A percentile compares a stretch with the other conserved stretches of the same genome.
phyloP scores from a whole-genome alignment of 2,888 invertebrate genomes.

The Neria commutata region DNA sequence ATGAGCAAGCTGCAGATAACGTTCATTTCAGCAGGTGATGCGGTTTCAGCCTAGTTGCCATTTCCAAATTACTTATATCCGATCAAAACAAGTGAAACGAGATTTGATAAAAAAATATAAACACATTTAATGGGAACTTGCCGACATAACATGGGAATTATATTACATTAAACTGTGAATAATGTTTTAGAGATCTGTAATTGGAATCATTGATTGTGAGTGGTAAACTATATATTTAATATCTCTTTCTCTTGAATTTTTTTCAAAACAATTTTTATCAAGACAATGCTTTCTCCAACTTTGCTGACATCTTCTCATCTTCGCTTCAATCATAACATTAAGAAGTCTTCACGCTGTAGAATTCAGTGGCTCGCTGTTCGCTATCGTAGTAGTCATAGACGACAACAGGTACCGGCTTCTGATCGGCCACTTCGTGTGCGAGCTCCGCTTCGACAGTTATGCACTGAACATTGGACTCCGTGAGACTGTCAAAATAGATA shows the following conservation, averaged over 20 bases:
- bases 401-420: constrained; percentile 81
- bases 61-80: too few relatives aligned
- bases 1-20: too few relatives aligned
- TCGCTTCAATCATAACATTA: constrained; percentile 82
- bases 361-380: constrained; percentile 48
- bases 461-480: constrained; percentile 69
- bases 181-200: too few relatives aligned
- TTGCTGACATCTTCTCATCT: constrained; percentile 66
- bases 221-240: neutral
- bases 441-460: constrained; percentile 83
- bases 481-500: constrained; percentile 72
- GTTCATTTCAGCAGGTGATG: too few relatives aligned
- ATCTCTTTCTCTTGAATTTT: neutral
- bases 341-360: constrained; percentile 55
- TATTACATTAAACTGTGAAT: too few relatives aligned
- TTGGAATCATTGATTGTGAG: neutral
- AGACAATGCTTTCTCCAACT: constrained; percentile 21
- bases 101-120: too few relatives aligned
- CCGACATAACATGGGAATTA: too few relatives aligned
- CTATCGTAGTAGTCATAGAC: constrained; percentile 89
- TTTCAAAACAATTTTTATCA: neutral
- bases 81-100: too few relatives aligned
- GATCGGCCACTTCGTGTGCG: constrained; percentile 80
- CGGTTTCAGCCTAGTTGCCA: too few relatives aligned
- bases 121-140: too few relatives aligned